Evolutionary conservation across 2,888 invertebrate genomes (phyloP).

Genomic region (Epinotia brunnichana): DNA sequence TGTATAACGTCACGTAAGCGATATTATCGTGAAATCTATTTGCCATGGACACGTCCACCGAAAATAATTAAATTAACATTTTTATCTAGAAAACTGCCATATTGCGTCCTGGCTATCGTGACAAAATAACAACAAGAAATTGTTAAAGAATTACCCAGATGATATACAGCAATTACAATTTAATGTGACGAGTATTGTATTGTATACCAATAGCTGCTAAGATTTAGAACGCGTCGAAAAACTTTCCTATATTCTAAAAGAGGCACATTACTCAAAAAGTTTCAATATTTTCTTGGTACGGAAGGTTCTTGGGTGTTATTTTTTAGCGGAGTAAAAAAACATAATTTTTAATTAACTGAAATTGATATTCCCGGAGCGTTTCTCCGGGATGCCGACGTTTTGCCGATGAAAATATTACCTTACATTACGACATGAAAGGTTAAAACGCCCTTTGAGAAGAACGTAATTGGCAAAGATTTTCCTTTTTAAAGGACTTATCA

Average conservation of each 20-base stretch:
- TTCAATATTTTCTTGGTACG: neutral
- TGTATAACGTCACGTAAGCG: too few relatives aligned
- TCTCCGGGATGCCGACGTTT: neutral
- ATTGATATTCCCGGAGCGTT: conserved; percentile 29
- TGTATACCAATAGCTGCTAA: too few relatives aligned
- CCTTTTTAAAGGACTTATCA: conserved; percentile 1
- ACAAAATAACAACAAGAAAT: too few relatives aligned
- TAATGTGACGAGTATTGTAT: too few relatives aligned
- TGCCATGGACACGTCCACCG: too few relatives aligned
- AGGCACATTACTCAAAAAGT: neutral
- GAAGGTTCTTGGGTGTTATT: neutral
- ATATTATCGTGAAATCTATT: too few relatives aligned
- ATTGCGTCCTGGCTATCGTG: too few relatives aligned
- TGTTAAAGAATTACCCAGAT: neutral
- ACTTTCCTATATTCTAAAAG: neutral
- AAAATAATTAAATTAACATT: too few relatives aligned
- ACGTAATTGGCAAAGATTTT: neutral
- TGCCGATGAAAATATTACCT: conserved; percentile 13
- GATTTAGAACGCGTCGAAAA: neutral
- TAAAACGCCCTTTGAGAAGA: neutral
- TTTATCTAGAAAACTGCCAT: too few relatives aligned
- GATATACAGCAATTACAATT: neutral
- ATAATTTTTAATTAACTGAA: conserved; percentile 35
- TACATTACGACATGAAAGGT: conserved; percentile 1
- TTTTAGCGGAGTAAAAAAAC: conserved; percentile 23